Base-by-base conservation (phyloP, 2,797 vertebrate genomes). In the Spinus pinus region DNA sequence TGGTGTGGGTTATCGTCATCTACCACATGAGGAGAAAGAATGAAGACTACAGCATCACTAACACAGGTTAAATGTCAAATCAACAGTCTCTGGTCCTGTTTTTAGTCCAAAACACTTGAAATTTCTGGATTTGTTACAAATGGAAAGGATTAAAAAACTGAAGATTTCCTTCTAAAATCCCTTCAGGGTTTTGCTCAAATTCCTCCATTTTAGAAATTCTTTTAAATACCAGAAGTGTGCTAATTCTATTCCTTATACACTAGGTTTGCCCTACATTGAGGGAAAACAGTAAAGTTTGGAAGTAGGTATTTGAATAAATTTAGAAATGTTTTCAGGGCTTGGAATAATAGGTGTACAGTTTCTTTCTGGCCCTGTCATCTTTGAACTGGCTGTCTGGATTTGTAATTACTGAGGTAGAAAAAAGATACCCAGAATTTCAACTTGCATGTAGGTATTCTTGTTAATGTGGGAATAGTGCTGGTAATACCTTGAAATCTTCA, bases 1-100 rank as follows among this genome's bases (percentile, higher is more conserved):
- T 98, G 79, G 96, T 98, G 13, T 98, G 98, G 98, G 98, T 98
- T 51, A 98, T 98, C 5, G 98, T 98, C 53, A 98, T 98, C 94
- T 98, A 98, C 82, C 98, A 98, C 90, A 98, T 98, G 98, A 98
- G 98, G 67, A 98, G 98, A 94, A 98, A 93, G 73, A 98, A 88
- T 74, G 98, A 98, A 78, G 98, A 98, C 89, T 98, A 98, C 57
- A 98, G 98, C 88, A 98, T 98, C 95, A 98, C 98, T 11, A 98
- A 98, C 90, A 98, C 98, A 96, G 98, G 98, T 96, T 37, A 60
- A 42, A 37, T 54, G 39, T 28, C 53, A 6, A 41, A 65, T 27
- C 60, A 44, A 1, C 13, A 27, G 27, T 37, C 35, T 58, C 51
- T 70, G 31, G 56, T 58, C 46, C 20, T 57, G 27, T 8, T 69